Base-by-base conservation (phyloP, 1,140 invertebrate species). In the Drosophila lini region DNA sequence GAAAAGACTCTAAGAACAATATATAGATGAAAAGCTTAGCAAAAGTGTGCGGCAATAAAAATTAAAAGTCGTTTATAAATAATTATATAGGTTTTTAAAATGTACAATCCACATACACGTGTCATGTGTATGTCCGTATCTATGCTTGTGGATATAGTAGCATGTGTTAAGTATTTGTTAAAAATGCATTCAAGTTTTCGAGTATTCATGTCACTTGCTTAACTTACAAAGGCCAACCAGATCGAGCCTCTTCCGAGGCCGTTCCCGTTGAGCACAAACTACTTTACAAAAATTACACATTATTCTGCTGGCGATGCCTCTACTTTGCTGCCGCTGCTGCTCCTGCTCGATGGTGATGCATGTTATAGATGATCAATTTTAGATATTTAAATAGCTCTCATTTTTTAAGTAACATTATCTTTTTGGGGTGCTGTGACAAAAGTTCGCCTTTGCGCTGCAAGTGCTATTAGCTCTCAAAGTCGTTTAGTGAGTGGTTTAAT, bases 141-240 rank as follows among this genome's bases (percentile, higher is more conserved):
- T 71, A 62, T 22, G 41, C 59, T 42, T 44, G 31, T 69, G 56
- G 42, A 70, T 61, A 56, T 62, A 75, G 32, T 56, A 67, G 44
- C 76, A 52, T 78, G 48, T 78, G 58, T 80, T 88, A 88, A 73
- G 71, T 79, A 82, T 86, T 81, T 86, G 47, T 59, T 78, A 78
- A 83, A 86, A 86, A 86, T 86, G 83, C 83, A 83, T 80, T 83
- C 67, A 83, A 83, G 76, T 80, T 83, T 74, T 80, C 84, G 84
- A 89, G 84, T 88, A 89, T 88, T 88, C 63, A 76, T 88, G 79
- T 88, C 83, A 85, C 76, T 85, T 85, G 59, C 83, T 82, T 88
- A 81, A 79, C 74, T 80, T 81, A 80, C 41, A 74, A 74, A 78
- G 74, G 82, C 82, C 86, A 88, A 64, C 83, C 78, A 76, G 65